These are phyloP conservation scores for Acrobasis repandana DNA, from an alignment of 2,888 invertebrate genomes.

Conservation along the genomic window DNA sequence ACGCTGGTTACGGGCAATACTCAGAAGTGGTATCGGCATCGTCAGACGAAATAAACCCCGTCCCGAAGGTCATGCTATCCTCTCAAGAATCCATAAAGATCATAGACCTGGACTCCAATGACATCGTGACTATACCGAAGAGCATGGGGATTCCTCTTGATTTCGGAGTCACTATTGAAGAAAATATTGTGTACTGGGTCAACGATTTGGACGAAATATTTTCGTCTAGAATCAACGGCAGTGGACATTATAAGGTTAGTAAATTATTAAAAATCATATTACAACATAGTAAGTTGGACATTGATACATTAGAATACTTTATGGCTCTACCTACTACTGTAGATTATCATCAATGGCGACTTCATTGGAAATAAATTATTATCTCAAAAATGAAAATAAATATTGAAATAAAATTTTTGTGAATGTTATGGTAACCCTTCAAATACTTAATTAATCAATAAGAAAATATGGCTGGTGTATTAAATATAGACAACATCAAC, in stretches of 20 bases:
- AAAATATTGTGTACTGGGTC: conserved; percentile 91
- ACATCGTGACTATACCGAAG: conserved; percentile 82
- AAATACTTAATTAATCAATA: no score
- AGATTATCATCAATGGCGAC: no score
- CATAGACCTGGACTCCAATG: conserved; percentile 88
- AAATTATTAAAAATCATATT: background rate
- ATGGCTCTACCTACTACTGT: no score
- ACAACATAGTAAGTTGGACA: background rate
- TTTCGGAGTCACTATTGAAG: conserved; percentile 86
- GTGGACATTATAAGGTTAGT: conserved; percentile 72
- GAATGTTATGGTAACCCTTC: no score
- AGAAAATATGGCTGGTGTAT: no score
- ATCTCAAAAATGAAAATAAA: no score
- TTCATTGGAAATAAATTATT: no score
- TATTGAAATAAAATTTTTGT: no score
- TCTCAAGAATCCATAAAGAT: conserved; percentile 88
- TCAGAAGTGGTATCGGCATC: conserved; percentile 84
- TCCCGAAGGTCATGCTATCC: conserved; percentile 90
- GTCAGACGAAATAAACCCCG: conserved; percentile 88
- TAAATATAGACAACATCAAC: no score
- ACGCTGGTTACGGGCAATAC: conserved; percentile 88
- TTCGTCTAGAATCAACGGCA: conserved; percentile 82
- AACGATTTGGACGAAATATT: conserved; percentile 89
- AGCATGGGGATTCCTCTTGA: conserved; percentile 87
- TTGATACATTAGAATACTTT: no score